These are phyloP conservation scores for Cyclura pinguis DNA, from an alignment of 2,797 vertebrate genomes.

Conservation along the genomic window DNA sequence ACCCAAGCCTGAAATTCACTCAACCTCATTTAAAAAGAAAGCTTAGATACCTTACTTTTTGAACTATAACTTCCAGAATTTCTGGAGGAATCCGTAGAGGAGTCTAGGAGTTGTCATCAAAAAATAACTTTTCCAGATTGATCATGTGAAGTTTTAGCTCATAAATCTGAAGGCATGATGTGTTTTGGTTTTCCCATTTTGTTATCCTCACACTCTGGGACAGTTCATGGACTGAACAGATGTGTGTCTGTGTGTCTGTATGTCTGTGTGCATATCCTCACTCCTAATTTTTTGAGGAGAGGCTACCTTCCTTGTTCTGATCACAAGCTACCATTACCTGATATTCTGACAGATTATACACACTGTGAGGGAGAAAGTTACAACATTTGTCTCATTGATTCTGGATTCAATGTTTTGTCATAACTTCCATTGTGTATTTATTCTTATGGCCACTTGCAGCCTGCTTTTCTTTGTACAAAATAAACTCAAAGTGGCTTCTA, in stretches of 20 bases:
- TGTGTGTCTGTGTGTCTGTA: too few species aligned
- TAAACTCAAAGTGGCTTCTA: not conserved
- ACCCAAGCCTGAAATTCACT: not conserved
- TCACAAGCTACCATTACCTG: too few species aligned
- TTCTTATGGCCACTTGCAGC: not conserved
- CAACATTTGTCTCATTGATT: not conserved
- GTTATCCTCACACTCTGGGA: not conserved
- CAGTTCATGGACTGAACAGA: too few species aligned
- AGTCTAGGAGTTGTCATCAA: too few species aligned
- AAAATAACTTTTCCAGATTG: too few species aligned
- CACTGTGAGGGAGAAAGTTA: not conserved
- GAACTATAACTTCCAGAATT: too few species aligned
- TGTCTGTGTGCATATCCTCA: too few species aligned
- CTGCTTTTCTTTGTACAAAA: not conserved
- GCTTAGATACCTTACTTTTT: not conserved
- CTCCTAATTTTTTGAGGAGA: too few species aligned
- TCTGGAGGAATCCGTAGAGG: too few species aligned
- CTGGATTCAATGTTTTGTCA: not conserved
- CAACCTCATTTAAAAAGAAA: too few species aligned
- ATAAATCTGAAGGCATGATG: not conserved
- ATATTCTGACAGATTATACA: not conserved
- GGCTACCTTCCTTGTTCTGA: too few species aligned
- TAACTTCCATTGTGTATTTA: not conserved
- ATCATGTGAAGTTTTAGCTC: not conserved
- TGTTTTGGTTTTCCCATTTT: not conserved